Evolutionary conservation across 2,797 vertebrate species (phyloP), one percentile per base, ranked within the genome.

Genomic region (Nothura maculosa): DNA sequence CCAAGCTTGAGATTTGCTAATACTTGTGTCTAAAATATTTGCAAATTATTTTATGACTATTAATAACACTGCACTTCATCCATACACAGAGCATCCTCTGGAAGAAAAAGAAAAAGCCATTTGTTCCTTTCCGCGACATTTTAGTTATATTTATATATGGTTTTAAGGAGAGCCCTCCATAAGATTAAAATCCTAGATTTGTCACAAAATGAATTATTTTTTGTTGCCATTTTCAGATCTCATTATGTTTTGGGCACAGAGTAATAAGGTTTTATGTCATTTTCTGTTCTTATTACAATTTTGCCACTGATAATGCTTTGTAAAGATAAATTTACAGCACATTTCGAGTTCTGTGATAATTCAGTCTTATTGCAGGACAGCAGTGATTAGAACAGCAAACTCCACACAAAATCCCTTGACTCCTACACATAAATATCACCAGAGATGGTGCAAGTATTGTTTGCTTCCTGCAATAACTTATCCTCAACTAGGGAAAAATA

Each of bases 1-100:
- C 28, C 68, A 91, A 81, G 57, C 57, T 24, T 81, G 78, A 82
- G 58, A 57, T 66, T 72, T 60, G 38, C 19, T 87, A 92, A 69
- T 87, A 90, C 68, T 90, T 94, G 38, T 92, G 69, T 89, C 85
- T 91, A 89, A 95, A 94, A 89, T 76, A 85, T 89, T 92, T 96
- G 36, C 43, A 94, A 87, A 94, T 4, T 4, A 22, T 86, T 92
- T 97, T 69, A 52, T 81, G 89, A 91, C 83, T 96, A 82, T 90
- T 90, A 93, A 76, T 81, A 93, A 96, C 92, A 75, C 67, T 79
- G 61, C 30, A 66, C 25, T 93, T 93, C 84, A 85, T 89, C 48
- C 86, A 60, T 85, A 89, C 63, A 68, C 47, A 96, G 63, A 83
- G 92, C 45, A 80, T 73, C 81, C 76, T 75, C 57, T 96, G 89